phyloP scores from a whole-genome alignment of 2,113 vertebrate species.

The Chauna torquata region DNA sequence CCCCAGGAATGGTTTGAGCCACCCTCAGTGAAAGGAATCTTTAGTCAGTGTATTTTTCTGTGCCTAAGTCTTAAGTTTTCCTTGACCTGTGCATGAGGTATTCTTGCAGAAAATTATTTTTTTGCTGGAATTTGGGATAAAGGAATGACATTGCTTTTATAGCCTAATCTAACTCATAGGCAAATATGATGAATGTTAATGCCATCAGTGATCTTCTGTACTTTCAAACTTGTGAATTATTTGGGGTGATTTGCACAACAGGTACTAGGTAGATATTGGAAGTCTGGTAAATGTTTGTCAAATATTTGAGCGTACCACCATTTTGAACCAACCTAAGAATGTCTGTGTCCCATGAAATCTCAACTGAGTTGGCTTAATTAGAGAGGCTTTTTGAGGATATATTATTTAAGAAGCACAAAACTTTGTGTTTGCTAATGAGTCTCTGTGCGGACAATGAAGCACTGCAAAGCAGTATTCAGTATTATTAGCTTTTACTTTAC shows the following conservation, averaged over 20 bases:
- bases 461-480: not conserved
- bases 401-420: not conserved
- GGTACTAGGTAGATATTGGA: not conserved
- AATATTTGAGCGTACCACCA: not conserved
- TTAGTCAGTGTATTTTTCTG: accelerated
- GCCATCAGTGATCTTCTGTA: not conserved
- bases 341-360: not conserved
- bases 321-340: not conserved
- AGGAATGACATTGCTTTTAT: not conserved
- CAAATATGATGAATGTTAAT: not conserved
- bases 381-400: not conserved
- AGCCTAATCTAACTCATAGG: not conserved
- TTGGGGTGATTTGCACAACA: not conserved
- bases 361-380: not conserved
- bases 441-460: not conserved
- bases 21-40: not conserved
- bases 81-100: not conserved
- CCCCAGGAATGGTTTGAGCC: not conserved
- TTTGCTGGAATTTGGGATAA: not conserved
- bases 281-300: not conserved
- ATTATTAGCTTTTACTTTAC: not conserved
- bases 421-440: not conserved
- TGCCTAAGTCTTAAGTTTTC: not conserved
- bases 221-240: not conserved
- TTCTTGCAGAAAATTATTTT: not conserved